A percentile compares a stretch with the other conserved stretches of the same genome.
Evolutionary conservation across 2,797 vertebrate genomes (phyloP).

Genomic region (Uromys caudimaculatus): DNA sequence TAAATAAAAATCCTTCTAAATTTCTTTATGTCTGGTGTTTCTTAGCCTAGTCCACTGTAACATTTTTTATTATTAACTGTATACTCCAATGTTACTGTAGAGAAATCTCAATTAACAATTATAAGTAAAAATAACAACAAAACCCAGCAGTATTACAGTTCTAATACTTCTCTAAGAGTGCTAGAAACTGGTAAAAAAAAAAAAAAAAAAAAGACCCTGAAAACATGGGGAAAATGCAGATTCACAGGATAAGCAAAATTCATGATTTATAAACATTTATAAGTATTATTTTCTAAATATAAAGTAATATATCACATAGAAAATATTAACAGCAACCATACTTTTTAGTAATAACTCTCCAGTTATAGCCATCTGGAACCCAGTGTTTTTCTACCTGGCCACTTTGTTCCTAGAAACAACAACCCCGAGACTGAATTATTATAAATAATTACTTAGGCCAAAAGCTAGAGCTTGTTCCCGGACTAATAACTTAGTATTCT

Average conservation of each 20-base stretch:
- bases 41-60: background rate
- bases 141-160: background rate
- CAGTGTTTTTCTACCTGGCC: no score
- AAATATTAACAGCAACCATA: background rate
- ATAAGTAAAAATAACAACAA: background rate
- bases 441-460: no score
- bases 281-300: background rate
- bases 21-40: background rate
- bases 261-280: slow-evolving; percentile 8
- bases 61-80: background rate
- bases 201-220: background rate
- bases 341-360: background rate
- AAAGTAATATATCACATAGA: background rate
- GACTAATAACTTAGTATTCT: no score
- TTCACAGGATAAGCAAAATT: background rate
- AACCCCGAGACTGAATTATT: no score
- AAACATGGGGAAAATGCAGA: background rate
- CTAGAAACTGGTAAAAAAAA: background rate
- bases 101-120: background rate
- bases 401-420: no score
- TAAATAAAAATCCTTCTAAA: background rate
- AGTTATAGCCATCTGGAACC: no score
- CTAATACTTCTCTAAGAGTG: background rate
- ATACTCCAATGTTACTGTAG: background rate
- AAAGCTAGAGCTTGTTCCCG: no score